Conservation (phyloP, 1,140 invertebrate genomes). For the Conus ventricosus region DNA sequence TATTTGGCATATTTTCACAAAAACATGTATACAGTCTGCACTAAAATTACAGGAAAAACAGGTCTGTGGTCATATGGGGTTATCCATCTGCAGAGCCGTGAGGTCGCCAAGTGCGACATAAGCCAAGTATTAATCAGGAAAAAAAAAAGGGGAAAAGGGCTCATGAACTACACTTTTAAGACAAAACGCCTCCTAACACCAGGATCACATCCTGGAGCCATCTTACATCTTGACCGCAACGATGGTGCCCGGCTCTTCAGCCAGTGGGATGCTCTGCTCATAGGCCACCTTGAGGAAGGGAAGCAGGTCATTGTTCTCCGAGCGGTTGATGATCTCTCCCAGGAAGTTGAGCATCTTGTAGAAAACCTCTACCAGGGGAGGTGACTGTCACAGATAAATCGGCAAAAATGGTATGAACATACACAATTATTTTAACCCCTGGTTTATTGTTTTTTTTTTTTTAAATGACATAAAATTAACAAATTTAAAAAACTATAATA, state of each 20-base stretch:
- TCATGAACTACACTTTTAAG: no score
- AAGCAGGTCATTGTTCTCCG: slow-evolving; percentile 76
- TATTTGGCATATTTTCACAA: no score
- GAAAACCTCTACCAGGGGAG: slow-evolving; percentile 97
- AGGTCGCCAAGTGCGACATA: no score
- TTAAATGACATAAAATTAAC: background rate
- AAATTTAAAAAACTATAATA: background rate
- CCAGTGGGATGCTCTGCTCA: slow-evolving; percentile 78
- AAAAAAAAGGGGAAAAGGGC: no score
- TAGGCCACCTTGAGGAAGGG: slow-evolving; percentile 83
- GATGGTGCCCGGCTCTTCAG: slow-evolving; percentile 61
- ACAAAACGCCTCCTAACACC: no score
- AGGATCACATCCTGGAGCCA: no score
- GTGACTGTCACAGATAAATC: slow-evolving; percentile 80
- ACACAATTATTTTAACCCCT: no score
- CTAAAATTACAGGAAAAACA: no score
- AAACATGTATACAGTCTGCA: no score
- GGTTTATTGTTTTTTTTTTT: background rate
- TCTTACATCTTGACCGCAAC: slow-evolving; percentile 62
- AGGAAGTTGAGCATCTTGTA: slow-evolving; percentile 84
- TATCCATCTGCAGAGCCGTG: no score
- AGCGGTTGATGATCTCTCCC: slow-evolving; percentile 78
- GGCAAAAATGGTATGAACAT: slow-evolving; percentile 16
- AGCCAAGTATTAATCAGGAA: no score
- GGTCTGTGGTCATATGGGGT: no score